phyloP scores from a whole-genome alignment of 2,888 invertebrate genomes.

The Amiota minor region DNA sequence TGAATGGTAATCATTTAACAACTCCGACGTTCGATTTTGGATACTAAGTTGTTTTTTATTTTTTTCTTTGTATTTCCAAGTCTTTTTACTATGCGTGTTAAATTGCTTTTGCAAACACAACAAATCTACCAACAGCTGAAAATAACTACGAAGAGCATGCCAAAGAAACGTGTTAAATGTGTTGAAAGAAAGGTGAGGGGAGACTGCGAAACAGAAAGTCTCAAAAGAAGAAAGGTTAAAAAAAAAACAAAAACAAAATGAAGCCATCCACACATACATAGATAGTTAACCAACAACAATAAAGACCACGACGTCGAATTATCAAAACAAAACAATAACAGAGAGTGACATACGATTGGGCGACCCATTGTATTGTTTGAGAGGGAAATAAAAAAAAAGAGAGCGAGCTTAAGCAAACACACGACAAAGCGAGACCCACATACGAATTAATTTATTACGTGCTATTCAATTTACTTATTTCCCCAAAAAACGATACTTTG shows the following conservation, averaged over 20 bases:
- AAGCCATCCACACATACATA: neutral
- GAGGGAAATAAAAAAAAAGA: neutral
- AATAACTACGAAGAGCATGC: neutral
- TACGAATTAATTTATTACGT: neutral
- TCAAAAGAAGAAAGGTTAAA: too few relatives aligned
- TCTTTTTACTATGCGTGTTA: neutral
- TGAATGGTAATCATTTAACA: neutral
- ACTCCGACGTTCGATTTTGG: neutral
- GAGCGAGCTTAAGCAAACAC: neutral
- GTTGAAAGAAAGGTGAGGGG: neutral
- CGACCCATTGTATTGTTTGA: neutral
- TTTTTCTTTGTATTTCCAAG: neutral
- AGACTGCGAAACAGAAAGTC: neutral
- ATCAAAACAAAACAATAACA: conserved; percentile 8
- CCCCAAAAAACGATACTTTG: neutral
- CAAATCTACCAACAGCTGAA: neutral
- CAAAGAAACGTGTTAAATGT: conserved; percentile 6
- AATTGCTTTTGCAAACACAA: neutral
- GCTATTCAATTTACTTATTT: neutral
- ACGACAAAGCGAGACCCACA: neutral
- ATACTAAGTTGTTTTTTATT: neutral
- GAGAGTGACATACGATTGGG: neutral
- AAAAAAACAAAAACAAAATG: too few relatives aligned
- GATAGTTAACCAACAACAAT: too few relatives aligned
- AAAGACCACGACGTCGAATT: neutral